Base-by-base conservation (phyloP, 2,113 vertebrate species). In the Chaetops frenatus region DNA sequence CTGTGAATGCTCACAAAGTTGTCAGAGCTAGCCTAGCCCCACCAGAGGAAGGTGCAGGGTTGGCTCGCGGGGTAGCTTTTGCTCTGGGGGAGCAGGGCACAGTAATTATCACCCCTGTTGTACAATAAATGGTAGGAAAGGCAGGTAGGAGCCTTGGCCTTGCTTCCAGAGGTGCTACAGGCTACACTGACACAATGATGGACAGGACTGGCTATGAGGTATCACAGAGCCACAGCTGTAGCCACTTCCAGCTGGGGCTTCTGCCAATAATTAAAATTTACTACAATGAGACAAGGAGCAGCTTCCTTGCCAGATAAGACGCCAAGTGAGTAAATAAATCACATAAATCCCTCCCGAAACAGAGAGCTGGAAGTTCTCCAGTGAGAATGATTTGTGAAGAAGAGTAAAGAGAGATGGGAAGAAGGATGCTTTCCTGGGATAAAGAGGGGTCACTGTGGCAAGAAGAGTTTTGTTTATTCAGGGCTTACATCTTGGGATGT, bases 181-280 rank as follows among this genome's bases (percentile, higher is more conserved):
- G 62, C 67, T 70, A 3, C 0, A 0, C 53, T 48, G 70, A 61
- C 36, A 50, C 15, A 65, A 1, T 65, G 67, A 69, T 40, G 61
- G 89, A 64, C 81, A 79, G 79, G 44, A 44, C 71, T 79, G 65
- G 23, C 36, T 73, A 13, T 86, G 31, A 74, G 38, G 38, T 76
- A 62, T 82, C 76, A 36, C n/a, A 54, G 54, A 91, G 57, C 72
- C 69, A 87, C 81, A 93, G 85, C 91, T 95, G 81, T 62, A 85
- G 73, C 48, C 54, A 77, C 81, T 94, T 92, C 53, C 80, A 90
- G 47, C 74, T 70, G 76, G 67, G 79, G n/a, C 78, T 92, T 89
- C 76, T 92, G 91, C 57, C 87, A 91, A 29, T 73, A 91, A 79
- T 90, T 93, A 89, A 66, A 92, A 84, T 92, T 89, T 94, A 94